These are phyloP conservation scores for Montipora cactus DNA, from an alignment of 64 coral and sea anemone genomes.

Conservation along the genomic window DNA sequence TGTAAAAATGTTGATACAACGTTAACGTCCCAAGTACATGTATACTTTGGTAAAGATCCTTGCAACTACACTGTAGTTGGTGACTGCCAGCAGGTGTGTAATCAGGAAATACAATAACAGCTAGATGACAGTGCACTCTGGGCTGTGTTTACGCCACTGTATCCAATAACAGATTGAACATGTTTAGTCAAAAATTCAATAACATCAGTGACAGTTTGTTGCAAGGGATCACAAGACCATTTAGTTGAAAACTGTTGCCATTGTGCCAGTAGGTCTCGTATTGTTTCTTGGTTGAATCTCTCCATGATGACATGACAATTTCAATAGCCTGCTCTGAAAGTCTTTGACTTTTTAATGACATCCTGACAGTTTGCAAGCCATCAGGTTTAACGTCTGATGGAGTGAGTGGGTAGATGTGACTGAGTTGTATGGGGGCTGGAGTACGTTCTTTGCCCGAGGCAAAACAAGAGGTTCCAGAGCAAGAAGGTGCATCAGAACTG, in stretches of 20 bases:
- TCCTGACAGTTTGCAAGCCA: slow-evolving; percentile 32
- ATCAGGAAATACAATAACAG: slow-evolving; percentile 3
- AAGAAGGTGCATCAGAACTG: too few relatives aligned
- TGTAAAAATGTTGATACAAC: too few relatives aligned
- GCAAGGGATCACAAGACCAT: slow-evolving; percentile 1
- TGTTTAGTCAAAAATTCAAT: neutral
- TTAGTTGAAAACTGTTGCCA: slow-evolving; percentile 9
- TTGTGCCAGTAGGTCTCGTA: neutral
- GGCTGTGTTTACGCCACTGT: slow-evolving; percentile 21
- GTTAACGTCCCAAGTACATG: too few relatives aligned
- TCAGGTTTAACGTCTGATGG: neutral
- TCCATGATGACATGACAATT: slow-evolving; percentile 22
- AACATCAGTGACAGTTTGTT: too few relatives aligned
- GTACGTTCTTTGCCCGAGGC: too few relatives aligned
- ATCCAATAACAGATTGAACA: neutral
- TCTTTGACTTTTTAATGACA: neutral
- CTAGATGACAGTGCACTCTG: neutral
- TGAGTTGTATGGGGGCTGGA: too few relatives aligned
- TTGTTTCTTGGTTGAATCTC: neutral
- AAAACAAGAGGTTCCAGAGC: too few relatives aligned
- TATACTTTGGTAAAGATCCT: too few relatives aligned
- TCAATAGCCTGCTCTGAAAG: slow-evolving; percentile 14
- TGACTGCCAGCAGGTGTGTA: slow-evolving; percentile 18
- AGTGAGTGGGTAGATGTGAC: neutral
- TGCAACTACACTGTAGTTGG: neutral